These are phyloP conservation scores for Enteromius afrohamiltoni DNA, from an alignment of 2,797 vertebrate species.

Conservation along the genomic window DNA sequence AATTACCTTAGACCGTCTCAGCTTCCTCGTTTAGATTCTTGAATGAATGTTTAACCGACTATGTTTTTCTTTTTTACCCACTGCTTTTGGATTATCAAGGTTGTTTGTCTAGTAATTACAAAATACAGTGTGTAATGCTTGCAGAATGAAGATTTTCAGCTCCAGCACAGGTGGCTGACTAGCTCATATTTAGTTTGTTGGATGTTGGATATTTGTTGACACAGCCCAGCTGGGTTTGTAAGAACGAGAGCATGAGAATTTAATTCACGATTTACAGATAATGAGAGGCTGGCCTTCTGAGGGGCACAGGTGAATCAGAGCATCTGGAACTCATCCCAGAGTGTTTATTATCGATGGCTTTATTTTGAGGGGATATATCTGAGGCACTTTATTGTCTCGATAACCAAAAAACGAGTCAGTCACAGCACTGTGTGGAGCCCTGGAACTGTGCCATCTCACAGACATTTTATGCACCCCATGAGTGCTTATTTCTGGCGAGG, in stretches of 20 bases:
- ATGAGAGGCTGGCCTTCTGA: slow-evolving; percentile 16
- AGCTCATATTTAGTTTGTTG: slow-evolving; percentile 35
- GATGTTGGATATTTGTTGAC: slow-evolving; percentile 45
- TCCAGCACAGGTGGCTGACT: slow-evolving; percentile 38
- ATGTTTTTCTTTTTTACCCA: background rate
- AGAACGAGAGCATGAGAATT: slow-evolving; percentile 17
- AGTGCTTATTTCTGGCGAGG: slow-evolving; percentile 58
- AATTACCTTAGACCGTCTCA: slow-evolving; percentile 20
- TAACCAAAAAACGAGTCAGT: slow-evolving; percentile 50
- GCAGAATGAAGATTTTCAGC: slow-evolving; percentile 35
- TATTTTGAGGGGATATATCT: slow-evolving; percentile 40
- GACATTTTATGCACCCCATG: slow-evolving; percentile 56
- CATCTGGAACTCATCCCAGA: slow-evolving; percentile 64
- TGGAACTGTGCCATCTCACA: slow-evolving; percentile 54
- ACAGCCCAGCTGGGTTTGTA: slow-evolving; percentile 53
- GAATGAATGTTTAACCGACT: slow-evolving; percentile 14
- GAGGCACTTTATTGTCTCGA: slow-evolving; percentile 40
- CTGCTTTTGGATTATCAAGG: slow-evolving; percentile 17
- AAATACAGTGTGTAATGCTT: slow-evolving; percentile 8
- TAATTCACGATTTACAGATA: slow-evolving; percentile 9
- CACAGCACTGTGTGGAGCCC: slow-evolving; percentile 34
- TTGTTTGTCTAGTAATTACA: slow-evolving; percentile 38
- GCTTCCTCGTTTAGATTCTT: slow-evolving; percentile 22
- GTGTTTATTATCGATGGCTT: slow-evolving; percentile 46
- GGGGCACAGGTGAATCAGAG: slow-evolving; percentile 46